Evolutionary conservation across 2,797 vertebrate species (phyloP).

Genomic region (Aldrovandia affinis): DNA sequence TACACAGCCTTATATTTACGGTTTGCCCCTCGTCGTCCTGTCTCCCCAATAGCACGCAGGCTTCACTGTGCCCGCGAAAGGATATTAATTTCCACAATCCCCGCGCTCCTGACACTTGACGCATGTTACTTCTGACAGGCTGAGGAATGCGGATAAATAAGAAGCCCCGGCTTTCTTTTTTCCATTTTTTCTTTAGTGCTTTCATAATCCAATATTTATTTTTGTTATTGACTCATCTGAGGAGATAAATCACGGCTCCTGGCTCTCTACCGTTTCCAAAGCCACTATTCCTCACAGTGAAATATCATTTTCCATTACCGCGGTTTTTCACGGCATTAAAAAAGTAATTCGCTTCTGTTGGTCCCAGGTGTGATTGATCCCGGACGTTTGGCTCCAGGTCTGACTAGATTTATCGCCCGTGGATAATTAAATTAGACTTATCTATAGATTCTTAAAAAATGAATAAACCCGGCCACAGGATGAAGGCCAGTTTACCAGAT

Average conservation of each 20-base stretch:
- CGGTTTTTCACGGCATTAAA: conserved; percentile 42
- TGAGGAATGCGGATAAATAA: conserved; percentile 32
- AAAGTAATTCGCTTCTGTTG: conserved; percentile 41
- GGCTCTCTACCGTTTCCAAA: conserved; percentile 39
- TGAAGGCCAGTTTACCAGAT: conserved; percentile 34
- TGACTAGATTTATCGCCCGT: conserved; percentile 30
- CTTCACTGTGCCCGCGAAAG: neutral
- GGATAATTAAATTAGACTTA: conserved; percentile 40
- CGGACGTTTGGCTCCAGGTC: conserved; percentile 34
- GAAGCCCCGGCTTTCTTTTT: conserved; percentile 8
- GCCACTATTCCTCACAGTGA: conserved; percentile 40
- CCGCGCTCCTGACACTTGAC: conserved; percentile 25
- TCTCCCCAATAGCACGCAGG: neutral
- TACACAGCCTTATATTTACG: neutral
- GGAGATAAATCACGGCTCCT: conserved; percentile 36
- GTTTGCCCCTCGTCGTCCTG: neutral
- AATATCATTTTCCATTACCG: conserved; percentile 45
- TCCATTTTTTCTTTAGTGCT: conserved; percentile 25
- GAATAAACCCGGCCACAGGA: conserved; percentile 24
- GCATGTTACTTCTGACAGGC: conserved; percentile 34
- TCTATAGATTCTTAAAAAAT: conserved; percentile 34
- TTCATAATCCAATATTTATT: conserved; percentile 43
- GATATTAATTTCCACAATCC: conserved; percentile 19
- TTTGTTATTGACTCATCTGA: conserved; percentile 38
- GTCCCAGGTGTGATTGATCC: conserved; percentile 38